phyloP scores from a whole-genome alignment of 1,140 invertebrate species.

The Cepaea nemoralis region DNA sequence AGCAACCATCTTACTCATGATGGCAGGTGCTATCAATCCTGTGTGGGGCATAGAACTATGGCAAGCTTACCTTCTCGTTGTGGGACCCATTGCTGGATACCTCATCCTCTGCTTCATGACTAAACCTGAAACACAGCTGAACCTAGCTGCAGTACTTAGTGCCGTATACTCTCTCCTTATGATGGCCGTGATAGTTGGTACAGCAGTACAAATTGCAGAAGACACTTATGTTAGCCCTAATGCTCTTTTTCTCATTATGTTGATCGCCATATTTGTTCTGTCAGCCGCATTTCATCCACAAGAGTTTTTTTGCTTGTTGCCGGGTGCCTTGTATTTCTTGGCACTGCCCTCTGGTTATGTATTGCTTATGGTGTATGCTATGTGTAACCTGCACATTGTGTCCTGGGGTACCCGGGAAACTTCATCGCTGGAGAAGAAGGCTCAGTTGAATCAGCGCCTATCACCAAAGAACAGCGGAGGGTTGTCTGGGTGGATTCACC shows the following conservation, averaged over 20 bases:
- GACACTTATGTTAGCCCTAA: slow-evolving; percentile 78
- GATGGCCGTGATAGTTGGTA: slow-evolving; percentile 99
- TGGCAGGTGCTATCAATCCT: slow-evolving; percentile 76
- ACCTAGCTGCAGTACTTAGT: slow-evolving; percentile 93
- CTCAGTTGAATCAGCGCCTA: slow-evolving; percentile 38
- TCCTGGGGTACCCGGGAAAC: slow-evolving; percentile 94
- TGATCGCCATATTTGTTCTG: slow-evolving; percentile 89
- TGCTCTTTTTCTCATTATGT: slow-evolving; percentile 91
- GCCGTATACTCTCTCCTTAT: slow-evolving; percentile 96
- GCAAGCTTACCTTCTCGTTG: slow-evolving; percentile 72
- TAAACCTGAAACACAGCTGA: slow-evolving; percentile 73
- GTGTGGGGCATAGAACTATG: slow-evolving; percentile 63
- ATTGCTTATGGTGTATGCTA: slow-evolving; percentile 94
- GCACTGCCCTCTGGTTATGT: slow-evolving; percentile 99
- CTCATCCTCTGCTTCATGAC: slow-evolving; percentile 73
- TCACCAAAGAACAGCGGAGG: slow-evolving; percentile 62
- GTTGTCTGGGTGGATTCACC: slow-evolving; percentile 47
- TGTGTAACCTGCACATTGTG: slow-evolving; percentile 97
- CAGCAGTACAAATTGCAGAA: slow-evolving; percentile 71
- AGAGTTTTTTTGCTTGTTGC: slow-evolving; percentile 97
- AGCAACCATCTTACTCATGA: slow-evolving; percentile 78
- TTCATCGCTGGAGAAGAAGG: slow-evolving; percentile 54
- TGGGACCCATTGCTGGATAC: slow-evolving; percentile 73
- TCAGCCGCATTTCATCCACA: slow-evolving; percentile 98
- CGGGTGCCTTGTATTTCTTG: slow-evolving; percentile 93